Evolutionary conservation across 2,113 vertebrate species (phyloP), one percentile per base, ranked within the genome.

Genomic region (Pterocles orientalis): DNA sequence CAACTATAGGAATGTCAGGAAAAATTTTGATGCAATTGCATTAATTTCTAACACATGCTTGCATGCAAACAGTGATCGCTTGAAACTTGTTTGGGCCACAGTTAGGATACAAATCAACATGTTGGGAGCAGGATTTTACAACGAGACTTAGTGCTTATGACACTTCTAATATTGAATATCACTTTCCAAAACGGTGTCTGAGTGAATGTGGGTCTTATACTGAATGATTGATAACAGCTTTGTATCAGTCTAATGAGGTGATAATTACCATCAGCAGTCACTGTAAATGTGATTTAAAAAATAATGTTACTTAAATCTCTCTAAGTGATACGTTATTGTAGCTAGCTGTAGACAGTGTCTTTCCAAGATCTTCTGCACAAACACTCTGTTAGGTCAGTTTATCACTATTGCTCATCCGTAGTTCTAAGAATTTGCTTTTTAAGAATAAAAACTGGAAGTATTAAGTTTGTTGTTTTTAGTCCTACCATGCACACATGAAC

Each of bases 281-380:
- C 48, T 91, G 77, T 51, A 88, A 88, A 94, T 87, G 90, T 86
- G 92, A 13, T 68, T 79, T 96, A 84, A 77, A 90, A 45, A 82
- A 69, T 65, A 91, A 33, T 7, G 17, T 58, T 36, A 87, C 72
- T 57, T 73, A 43, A 57, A n/a, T 82, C 79, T 75, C 21, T 88
- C 17, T 57, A 28, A 70, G 60, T 82, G 36, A 50, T 48, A 20
- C 3, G 80, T 82, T 72, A 76, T 13, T 82, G 57, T 25, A 71
- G 82, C 51, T n/a, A 33, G 15, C 58, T 87, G 4, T 6, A 36
- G n/a, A 26, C 61, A 17, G 41, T 7, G 25, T 19, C 51, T 76
- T 72, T 24, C 43, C 71, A 20, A 31, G 66, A 56, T 33, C 54
- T 19, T 28, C 58, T 56, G 24, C 18, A 33, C 7, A 61, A 78